Conservation (phyloP, 2,113 vertebrate species). For the Nothoprocta pentlandii region DNA sequence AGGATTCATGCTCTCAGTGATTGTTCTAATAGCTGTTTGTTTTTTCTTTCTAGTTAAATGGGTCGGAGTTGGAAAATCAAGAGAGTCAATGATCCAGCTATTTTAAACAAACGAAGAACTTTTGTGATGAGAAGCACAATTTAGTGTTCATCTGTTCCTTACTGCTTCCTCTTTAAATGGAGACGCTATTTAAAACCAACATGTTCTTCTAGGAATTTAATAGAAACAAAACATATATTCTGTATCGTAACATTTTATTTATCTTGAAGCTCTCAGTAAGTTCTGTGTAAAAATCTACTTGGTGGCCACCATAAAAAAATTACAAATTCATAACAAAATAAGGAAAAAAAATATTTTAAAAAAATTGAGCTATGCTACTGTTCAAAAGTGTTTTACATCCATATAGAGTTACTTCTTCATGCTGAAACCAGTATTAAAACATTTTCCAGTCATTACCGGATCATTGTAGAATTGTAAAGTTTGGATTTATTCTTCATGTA, state of each 20-base stretch:
- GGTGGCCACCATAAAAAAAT: neutral
- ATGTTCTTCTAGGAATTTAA: slow-evolving; percentile 9
- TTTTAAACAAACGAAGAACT: slow-evolving; percentile 79
- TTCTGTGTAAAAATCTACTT: neutral
- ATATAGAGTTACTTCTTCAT: neutral
- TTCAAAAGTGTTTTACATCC: slow-evolving; percentile 2
- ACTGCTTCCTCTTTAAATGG: slow-evolving; percentile 2
- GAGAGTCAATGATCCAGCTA: slow-evolving; percentile 98
- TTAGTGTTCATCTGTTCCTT: neutral
- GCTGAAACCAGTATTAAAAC: neutral
- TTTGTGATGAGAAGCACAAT: neutral
- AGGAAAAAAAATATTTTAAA: neutral
- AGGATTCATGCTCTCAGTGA: neutral
- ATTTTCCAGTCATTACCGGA: slow-evolving; percentile 4
- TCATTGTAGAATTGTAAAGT: neutral
- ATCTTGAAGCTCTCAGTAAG: slow-evolving; percentile 32
- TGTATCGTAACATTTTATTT: slow-evolving; percentile 49
- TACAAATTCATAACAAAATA: neutral
- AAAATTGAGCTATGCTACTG: neutral
- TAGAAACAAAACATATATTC: slow-evolving; percentile 26
- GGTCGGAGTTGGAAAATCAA: slow-evolving; percentile 97
- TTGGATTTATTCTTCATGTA: slow-evolving; percentile 5
- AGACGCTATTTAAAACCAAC: slow-evolving; percentile 4
- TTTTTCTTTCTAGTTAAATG: slow-evolving; percentile 89
- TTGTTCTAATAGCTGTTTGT: slow-evolving; percentile 40